Conservation (phyloP, 53 echinoderm and acorn worm genomes). For the Echinarachnius parma region DNA sequence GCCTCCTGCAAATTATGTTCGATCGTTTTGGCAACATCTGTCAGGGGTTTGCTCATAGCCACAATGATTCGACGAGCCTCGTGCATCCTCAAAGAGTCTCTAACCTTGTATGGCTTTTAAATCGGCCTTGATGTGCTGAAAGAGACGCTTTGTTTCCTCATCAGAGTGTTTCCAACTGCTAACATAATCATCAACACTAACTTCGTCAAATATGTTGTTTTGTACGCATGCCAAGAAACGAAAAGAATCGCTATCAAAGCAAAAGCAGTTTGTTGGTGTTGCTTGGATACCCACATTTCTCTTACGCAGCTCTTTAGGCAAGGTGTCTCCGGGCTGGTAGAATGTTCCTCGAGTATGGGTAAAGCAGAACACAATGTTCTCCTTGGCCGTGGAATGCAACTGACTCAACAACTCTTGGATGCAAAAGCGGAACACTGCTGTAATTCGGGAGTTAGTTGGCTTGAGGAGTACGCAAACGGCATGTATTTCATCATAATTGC, state of each 20-base stretch:
- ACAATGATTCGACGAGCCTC: slow-evolving; percentile 2
- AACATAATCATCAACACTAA: too few relatives aligned
- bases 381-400: slow-evolving; percentile 18
- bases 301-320: slow-evolving; percentile 24
- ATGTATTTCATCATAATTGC: slow-evolving; percentile 14
- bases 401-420: slow-evolving; percentile 26
- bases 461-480: slow-evolving; percentile 40
- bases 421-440: slow-evolving; percentile 33
- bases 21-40: background rate
- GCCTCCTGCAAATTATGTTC: background rate
- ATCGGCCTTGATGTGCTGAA: too few relatives aligned
- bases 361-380: slow-evolving; percentile 40
- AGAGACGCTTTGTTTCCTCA: too few relatives aligned
- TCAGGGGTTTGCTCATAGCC: background rate
- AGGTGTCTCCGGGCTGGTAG: slow-evolving; percentile 33
- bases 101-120: background rate
- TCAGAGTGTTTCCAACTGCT: too few relatives aligned
- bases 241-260: slow-evolving; percentile 33
- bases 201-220: background rate
- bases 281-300: slow-evolving; percentile 15
- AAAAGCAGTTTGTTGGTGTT: slow-evolving; percentile 10
- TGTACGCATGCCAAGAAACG: slow-evolving; percentile 28
- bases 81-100: background rate
- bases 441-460: slow-evolving; percentile 26
- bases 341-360: slow-evolving; percentile 29